A percentile compares a stretch with the other conserved stretches of the same genome.
These are phyloP conservation scores for Oreochromis aureus DNA, from an alignment of 2,113 vertebrate genomes.

Conservation along the genomic window DNA sequence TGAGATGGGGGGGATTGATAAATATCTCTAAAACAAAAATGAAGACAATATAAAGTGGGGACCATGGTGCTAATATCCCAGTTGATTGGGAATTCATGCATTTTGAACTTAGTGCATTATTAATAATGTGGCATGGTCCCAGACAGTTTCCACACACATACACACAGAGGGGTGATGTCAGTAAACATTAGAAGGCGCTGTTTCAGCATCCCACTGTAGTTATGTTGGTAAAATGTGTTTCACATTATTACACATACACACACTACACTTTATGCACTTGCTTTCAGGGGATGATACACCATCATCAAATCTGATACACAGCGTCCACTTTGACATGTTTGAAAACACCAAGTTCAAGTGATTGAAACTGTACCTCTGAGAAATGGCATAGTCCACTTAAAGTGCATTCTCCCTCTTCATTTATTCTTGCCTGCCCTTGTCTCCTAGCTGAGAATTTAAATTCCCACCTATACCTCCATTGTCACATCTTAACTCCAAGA, in stretches of 20 bases:
- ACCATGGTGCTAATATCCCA: not conserved
- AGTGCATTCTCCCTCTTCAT: not conserved
- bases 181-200: not conserved
- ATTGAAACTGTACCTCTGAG: not conserved
- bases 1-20: not conserved
- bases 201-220: not conserved
- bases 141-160: not conserved
- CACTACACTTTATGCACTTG: not conserved
- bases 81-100: constrained; percentile 26
- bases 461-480: not conserved
- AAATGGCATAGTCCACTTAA: not conserved
- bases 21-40: not conserved
- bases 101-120: constrained; percentile 48
- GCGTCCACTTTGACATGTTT: not conserved
- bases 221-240: not conserved
- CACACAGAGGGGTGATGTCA: constrained; percentile 3
- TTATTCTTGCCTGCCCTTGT: not conserved
- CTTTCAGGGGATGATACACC: not conserved
- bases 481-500: not conserved
- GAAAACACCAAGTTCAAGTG: not conserved
- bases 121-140: constrained; percentile 12
- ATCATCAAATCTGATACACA: not conserved
- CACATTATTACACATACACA: not conserved
- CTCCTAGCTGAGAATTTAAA: not conserved
- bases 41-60: not conserved